Percentiles rank a stretch among this genome's conserved stretches.
Evolutionary conservation across 2,888 invertebrate genomes (phyloP).

Genomic region (Malacosoma neustria): DNA sequence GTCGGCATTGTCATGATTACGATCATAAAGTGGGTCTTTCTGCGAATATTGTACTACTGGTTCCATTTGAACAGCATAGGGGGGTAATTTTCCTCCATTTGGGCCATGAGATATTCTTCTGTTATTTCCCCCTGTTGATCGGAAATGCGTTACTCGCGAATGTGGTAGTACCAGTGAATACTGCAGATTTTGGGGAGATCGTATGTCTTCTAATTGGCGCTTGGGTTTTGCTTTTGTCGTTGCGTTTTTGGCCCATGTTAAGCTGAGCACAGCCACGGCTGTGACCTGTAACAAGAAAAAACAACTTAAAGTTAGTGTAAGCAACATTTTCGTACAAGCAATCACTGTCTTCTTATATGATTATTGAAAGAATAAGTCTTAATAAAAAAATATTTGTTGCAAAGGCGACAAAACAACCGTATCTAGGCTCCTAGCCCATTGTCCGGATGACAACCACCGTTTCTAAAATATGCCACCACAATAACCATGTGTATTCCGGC

Average conservation of each 20-base stretch:
- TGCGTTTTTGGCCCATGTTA: constrained; percentile 61
- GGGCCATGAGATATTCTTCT: constrained; percentile 69
- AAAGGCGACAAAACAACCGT: too few species aligned
- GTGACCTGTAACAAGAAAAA: constrained; percentile 69
- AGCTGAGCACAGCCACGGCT: constrained; percentile 70
- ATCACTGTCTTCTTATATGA: too few species aligned
- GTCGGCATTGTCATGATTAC: constrained; percentile 62
- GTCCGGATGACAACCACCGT: too few species aligned
- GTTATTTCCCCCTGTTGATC: constrained; percentile 65
- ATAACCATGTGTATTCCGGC: too few species aligned
- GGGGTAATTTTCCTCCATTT: constrained; percentile 71
- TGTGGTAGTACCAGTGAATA: constrained; percentile 76
- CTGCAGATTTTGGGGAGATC: constrained; percentile 75
- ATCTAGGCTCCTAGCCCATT: too few species aligned
- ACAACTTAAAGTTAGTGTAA: too few species aligned
- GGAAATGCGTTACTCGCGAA: constrained; percentile 68
- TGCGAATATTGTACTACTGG: constrained; percentile 87
- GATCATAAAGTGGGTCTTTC: constrained; percentile 84
- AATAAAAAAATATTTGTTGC: background rate
- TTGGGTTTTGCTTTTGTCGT: constrained; percentile 69
- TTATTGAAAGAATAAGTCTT: too few species aligned
- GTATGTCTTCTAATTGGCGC: constrained; percentile 67
- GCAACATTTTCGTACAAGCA: too few species aligned
- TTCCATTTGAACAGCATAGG: constrained; percentile 88
- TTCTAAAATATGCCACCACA: too few species aligned